Conservation (phyloP, 2,113 vertebrate species). For the Struthidea cinerea region DNA sequence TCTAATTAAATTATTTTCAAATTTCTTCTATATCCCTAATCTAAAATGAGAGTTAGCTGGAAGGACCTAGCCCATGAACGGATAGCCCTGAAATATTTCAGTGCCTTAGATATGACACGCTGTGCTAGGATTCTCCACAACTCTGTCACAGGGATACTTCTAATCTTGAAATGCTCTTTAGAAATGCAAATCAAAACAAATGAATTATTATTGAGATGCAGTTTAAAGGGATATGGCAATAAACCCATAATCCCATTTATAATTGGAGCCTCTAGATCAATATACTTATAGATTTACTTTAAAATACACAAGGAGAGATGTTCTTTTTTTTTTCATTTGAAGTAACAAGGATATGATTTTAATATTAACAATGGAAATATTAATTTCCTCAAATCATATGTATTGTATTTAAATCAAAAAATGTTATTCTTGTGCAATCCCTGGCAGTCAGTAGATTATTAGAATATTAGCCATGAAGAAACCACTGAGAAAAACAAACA, state of each 20-base stretch:
- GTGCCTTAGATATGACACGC: not conserved
- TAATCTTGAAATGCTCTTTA: not conserved
- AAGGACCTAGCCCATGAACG: not conserved
- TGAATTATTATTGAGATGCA: not conserved
- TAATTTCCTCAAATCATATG: not conserved
- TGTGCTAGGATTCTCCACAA: not conserved
- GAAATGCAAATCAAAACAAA: not conserved
- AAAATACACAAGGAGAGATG: not conserved
- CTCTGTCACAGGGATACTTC: not conserved
- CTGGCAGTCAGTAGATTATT: not conserved
- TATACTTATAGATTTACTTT: not conserved
- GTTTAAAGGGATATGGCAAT: not conserved
- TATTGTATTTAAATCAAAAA: not conserved
- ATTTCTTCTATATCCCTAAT: not conserved
- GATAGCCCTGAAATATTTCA: not conserved
- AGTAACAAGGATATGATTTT: not conserved
- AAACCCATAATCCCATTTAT: not conserved
- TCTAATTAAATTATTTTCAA: not conserved
- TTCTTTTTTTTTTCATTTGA: not conserved
- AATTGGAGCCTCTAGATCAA: not conserved
- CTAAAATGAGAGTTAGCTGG: not conserved
- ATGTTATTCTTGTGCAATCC: not conserved
- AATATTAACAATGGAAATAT: not conserved
- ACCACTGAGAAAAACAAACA: not conserved
- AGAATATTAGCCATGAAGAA: not conserved